Base-by-base conservation (phyloP, 2,888 invertebrate species). In the Drosophila tanythrix region DNA sequence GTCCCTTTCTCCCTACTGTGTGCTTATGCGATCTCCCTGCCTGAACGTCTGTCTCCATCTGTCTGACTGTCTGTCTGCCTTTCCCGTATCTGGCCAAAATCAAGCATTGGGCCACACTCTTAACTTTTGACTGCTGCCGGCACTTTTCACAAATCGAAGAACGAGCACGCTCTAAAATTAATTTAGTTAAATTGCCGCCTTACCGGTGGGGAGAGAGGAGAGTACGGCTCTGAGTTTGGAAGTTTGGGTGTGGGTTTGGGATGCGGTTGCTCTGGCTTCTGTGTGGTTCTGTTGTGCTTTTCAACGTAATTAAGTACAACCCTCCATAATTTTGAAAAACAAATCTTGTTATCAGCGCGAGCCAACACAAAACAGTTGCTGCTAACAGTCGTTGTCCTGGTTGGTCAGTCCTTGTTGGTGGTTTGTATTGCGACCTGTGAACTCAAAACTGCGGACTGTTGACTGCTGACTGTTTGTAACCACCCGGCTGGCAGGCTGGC, bases 341-440 rank as follows among this genome's bases (percentile, higher is more conserved):
- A 88, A 88, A 88, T 88, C 88, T 88, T 88, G 88, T 88, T 88
- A 88, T 88, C 88, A 88, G 75, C 80, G 76, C 79, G 52, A 65
- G 64, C 71, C 86, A 85, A 89, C 88, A 83, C 85, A 79, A 84
- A 82, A 83, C 81, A 81, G 83, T 46, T 38, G 56, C 73, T 68
- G 82, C 65, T 63, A 68, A 38, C 61, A 55, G 58, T 62, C 61
- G 53, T 29, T 56, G 59, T 53, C 52, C 64, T 81, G 66, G 71
- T 70, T 76, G 79, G 69, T 66, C 61, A 55, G 53, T 29, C n/a
- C 38, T 8, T 69, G 29, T 60, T 52, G 69, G 55, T 58, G 53
- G 29, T 35, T 55, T 55, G 25, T 36, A 25, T 50, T 33, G 21
- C 43, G 51, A 68, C 62, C 66, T 66, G 62, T 57, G 64, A 64